Base-by-base conservation (phyloP, 2,797 vertebrate genomes). In the Thunnus albacares region DNA sequence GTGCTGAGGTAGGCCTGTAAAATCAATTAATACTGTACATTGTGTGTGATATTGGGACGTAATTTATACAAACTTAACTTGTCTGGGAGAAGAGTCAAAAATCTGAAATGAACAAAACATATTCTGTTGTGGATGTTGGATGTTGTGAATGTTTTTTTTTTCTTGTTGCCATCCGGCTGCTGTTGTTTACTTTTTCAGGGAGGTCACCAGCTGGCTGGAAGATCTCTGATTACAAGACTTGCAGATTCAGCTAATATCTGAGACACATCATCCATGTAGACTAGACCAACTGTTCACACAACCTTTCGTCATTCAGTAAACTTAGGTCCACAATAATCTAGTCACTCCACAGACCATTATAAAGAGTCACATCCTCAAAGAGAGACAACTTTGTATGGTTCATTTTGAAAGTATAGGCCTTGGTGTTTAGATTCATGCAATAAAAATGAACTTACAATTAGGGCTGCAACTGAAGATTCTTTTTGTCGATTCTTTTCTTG, bases 131-230 rank as follows among this genome's bases (percentile, higher is more conserved):
- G 15, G 41, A 41, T 5, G 28, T 30, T 30, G 28, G 28, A 30
- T 30, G 28, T 30, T 30, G 28, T 30, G 2, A 73, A 43, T 35
- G 26, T 14, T 30, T 30, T 30, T 49, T 58, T 51, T 78, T 78
- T 52, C 59, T 64, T 64, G 51, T 41, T 55, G 45, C 33, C 51
- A 69, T 74, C 60, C 77, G 74, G 59, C 69, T 74, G 60, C 61
- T 43, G 74, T 79, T 79, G 66, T 82, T 85, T 60, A 73, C 47
- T 82, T 79, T 69, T 41, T 82, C 26, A 57, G 24, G 20, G 47
- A 60, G 10, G 14, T 80, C 33, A 68, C 71, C 71, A 81, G 57
- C 63, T 64, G 71, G 69, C 60, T 64, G 20, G 15, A 79, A 65
- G 62, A 45, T 51, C 57, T 75, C 43, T 22, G 35, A 67, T 61